phyloP scores from a whole-genome alignment of 92 coral and sea anemone genomes.

The Montipora capitata region DNA sequence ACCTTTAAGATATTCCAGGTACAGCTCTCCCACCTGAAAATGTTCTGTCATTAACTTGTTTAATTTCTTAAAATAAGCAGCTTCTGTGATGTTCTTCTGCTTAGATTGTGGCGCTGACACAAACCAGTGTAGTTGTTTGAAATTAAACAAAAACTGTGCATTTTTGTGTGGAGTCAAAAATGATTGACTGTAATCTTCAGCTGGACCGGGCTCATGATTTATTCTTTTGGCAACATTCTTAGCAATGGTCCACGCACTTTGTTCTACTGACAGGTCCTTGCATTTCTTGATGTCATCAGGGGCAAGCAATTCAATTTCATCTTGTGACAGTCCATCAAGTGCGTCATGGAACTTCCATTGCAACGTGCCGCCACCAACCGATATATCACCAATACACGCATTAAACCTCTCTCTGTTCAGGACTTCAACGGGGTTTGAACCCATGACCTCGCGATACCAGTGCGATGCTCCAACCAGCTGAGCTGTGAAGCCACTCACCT shows the following conservation, averaged over 20 bases:
- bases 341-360: conserved; percentile 68
- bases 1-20: too few relatives aligned
- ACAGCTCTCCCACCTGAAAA: conserved; percentile 6
- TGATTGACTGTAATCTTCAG: too few relatives aligned
- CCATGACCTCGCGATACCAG: too few relatives aligned
- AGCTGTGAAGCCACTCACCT: too few relatives aligned
- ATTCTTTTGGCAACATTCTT: conserved; percentile 28
- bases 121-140: background rate
- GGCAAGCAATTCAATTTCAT: conserved; percentile 53
- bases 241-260: conserved; percentile 70
- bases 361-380: conserved; percentile 60
- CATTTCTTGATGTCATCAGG: conserved; percentile 61
- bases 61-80: conserved; percentile 20
- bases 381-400: conserved; percentile 69
- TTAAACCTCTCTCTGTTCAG: conserved; percentile 71
- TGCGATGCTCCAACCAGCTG: too few relatives aligned
- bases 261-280: conserved; percentile 62
- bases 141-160: conserved; percentile 26
- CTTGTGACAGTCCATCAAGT: conserved; percentile 54
- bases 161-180: too few relatives aligned
- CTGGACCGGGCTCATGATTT: conserved; percentile 61
- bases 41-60: background rate
- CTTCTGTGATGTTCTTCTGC: background rate
- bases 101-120: conserved; percentile 5
- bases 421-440: too few relatives aligned